These are phyloP conservation scores for Odontesthes bonariensis DNA, from an alignment of 2,113 vertebrate genomes.

Conservation along the genomic window DNA sequence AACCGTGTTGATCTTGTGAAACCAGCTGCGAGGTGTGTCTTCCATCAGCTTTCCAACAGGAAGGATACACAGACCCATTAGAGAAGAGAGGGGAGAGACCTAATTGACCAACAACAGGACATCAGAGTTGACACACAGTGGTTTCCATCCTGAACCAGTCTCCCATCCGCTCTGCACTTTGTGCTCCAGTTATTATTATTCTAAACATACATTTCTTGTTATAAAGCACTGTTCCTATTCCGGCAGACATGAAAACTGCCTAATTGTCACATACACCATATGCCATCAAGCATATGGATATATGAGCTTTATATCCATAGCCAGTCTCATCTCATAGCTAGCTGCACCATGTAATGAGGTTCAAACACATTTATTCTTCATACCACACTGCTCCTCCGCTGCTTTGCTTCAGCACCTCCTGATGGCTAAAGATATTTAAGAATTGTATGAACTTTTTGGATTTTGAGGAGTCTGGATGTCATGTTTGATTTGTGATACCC, in stretches of 20 bases:
- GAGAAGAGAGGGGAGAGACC: constrained; percentile 40
- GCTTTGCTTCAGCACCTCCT: constrained; percentile 12
- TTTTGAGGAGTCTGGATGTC: constrained; percentile 16
- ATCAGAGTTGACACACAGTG: constrained; percentile 45
- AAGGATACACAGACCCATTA: constrained; percentile 66
- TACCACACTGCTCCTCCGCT: not conserved
- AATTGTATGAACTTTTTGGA: not conserved
- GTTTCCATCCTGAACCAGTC: constrained; percentile 50
- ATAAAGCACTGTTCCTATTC: not conserved
- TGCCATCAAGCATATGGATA: not conserved
- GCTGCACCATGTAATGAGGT: not conserved
- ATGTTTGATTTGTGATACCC: constrained; percentile 52
- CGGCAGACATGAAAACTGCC: not conserved
- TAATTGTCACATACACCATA: not conserved
- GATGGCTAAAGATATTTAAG: not conserved
- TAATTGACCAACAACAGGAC: constrained; percentile 69
- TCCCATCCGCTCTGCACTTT: constrained; percentile 1
- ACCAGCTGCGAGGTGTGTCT: constrained; percentile 57
- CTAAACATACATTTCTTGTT: constrained; percentile 15
- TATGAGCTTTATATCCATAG: not conserved
- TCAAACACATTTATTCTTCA: not conserved
- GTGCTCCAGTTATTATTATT: not conserved
- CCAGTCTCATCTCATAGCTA: not conserved
- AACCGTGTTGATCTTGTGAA: constrained; percentile 40
- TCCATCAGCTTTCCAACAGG: constrained; percentile 62